Conservation (phyloP, 1,140 invertebrate species). For the Calosoma granatense region DNA sequence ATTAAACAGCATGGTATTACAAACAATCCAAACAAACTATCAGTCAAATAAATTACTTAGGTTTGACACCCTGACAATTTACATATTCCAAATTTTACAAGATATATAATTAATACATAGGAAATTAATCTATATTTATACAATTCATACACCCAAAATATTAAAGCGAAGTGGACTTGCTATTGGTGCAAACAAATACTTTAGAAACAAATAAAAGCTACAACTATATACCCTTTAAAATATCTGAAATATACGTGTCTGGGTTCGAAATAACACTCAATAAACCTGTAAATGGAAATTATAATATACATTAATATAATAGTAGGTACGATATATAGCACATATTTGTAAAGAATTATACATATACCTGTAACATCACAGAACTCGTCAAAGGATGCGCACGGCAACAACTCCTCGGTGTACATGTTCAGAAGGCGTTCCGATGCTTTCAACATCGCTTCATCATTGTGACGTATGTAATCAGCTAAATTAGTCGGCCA, state of each 20-base stretch:
- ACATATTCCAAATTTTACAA: conserved; percentile 7
- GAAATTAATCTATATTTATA: conserved; percentile 7
- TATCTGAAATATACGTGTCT: conserved; percentile 44
- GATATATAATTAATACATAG: conserved; percentile 3
- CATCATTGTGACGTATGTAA: conserved; percentile 90
- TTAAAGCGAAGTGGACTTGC: conserved; percentile 8
- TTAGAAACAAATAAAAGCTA: conserved; percentile 7
- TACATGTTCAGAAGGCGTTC: conserved; percentile 72
- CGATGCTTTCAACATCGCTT: conserved; percentile 74
- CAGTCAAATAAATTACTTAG: conserved; percentile 7
- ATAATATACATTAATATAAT: conserved; percentile 8
- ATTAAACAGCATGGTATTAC: conserved; percentile 6
- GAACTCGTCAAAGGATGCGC: conserved; percentile 81
- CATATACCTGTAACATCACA: conserved; percentile 83
- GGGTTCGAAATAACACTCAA: conserved; percentile 50
- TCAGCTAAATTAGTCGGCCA: conserved; percentile 85
- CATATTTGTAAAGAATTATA: too few species aligned
- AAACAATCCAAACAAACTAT: conserved; percentile 8
- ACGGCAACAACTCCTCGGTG: conserved; percentile 82
- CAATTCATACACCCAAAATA: conserved; percentile 9
- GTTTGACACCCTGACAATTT: conserved; percentile 4
- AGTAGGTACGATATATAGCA: conserved; percentile 19
- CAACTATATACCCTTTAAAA: conserved; percentile 33
- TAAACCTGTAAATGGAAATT: conserved; percentile 43
- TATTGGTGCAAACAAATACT: conserved; percentile 8